These are phyloP conservation scores for Pluvialis apricaria DNA, from an alignment of 2,113 vertebrate species.

Conservation along the genomic window DNA sequence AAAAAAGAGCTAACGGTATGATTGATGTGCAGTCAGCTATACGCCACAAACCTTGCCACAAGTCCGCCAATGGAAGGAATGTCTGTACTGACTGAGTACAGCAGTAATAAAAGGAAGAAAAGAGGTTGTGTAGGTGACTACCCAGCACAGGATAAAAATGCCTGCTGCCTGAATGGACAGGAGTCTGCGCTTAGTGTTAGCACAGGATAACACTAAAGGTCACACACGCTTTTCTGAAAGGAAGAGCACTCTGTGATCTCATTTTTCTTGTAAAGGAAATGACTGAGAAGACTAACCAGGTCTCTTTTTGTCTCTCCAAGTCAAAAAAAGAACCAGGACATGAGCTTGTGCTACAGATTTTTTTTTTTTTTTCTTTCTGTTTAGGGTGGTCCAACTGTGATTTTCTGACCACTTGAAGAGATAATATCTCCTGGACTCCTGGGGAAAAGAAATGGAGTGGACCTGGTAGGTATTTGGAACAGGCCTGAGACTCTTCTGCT, in stretches of 20 bases:
- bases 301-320: background rate
- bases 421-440: background rate
- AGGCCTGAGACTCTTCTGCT: background rate
- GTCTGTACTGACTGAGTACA: background rate
- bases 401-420: background rate
- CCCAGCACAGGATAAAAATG: background rate
- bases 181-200: background rate
- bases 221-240: background rate
- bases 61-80: background rate
- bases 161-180: background rate
- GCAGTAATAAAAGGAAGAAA: background rate
- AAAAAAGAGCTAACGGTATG: background rate
- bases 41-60: background rate
- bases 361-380: background rate
- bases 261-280: background rate
- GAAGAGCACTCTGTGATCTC: background rate
- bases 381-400: background rate
- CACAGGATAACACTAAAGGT: background rate
- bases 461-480: background rate
- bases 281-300: background rate
- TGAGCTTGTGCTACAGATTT: background rate
- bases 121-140: background rate
- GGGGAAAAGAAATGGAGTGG: background rate
- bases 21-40: background rate
- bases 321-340: background rate